Evolutionary conservation across 2,888 invertebrate species (phyloP), one percentile per base, ranked within the genome.

Genomic region (Parochlus steinenii): DNA sequence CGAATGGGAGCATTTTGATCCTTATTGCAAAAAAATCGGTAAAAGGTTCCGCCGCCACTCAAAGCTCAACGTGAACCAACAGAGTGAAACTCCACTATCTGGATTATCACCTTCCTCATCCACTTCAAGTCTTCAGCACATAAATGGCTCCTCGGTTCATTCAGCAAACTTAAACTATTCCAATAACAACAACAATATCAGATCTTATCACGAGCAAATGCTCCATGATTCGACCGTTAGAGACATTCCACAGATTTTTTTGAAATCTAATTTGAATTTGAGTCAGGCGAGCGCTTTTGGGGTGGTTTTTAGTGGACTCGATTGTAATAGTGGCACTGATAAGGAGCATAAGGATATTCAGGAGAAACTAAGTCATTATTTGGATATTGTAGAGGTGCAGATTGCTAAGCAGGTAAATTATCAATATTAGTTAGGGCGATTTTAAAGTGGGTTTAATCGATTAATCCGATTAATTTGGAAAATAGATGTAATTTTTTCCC

Each of bases 371-470:
- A 89, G 87, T 51, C 86, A 90, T 54, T 92, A 93, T 57, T 64
- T 97, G 49, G 95, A 97, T 64, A 74, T 86, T 39, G 85, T 95
- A 30, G 95, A 97, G 61, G 82, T 89, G 50, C 78, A 85, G 58
- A 87, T 92, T 53, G 86, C 87, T 5, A 76, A 79, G 47, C 92
- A 93, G 64, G 77, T 44, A n/a, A 20, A 17, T 29, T 14, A 7
- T 22, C 7, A 22, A 8, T n/a, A n/a, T n/a, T n/a, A n/a, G n/a
- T n/a, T n/a, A n/a, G n/a, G n/a, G n/a, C n/a, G n/a, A n/a, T n/a
- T n/a, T n/a, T n/a, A n/a, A n/a, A n/a, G n/a, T n/a, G n/a, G n/a
- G n/a, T n/a, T n/a, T n/a, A n/a, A n/a, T n/a, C n/a, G n/a, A n/a
- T n/a, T n/a, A n/a, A n/a, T n/a, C n/a, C n/a, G n/a, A n/a, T n/a